phyloP scores from a whole-genome alignment of 2,888 invertebrate genomes.

The Xylota segnis region DNA sequence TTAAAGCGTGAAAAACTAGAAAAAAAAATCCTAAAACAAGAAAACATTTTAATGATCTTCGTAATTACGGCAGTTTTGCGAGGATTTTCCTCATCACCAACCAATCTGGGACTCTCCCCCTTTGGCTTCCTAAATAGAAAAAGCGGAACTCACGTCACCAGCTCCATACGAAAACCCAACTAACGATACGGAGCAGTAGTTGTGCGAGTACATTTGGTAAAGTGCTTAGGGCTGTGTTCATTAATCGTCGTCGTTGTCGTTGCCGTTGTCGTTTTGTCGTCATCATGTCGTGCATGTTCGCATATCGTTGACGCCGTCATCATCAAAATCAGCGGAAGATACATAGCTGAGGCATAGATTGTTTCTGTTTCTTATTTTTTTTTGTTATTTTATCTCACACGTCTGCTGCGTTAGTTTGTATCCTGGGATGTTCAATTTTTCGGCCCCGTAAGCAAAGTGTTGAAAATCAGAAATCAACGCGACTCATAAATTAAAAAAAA shows the following conservation, averaged over 20 bases:
- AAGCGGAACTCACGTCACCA: slow-evolving; percentile 24
- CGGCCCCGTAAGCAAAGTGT: slow-evolving; percentile 33
- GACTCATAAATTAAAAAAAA: slow-evolving; percentile 55
- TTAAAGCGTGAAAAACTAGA: slow-evolving; percentile 61
- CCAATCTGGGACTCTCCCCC: slow-evolving; percentile 32
- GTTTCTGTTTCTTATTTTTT: slow-evolving; percentile 30
- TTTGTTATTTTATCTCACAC: background rate
- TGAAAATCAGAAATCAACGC: slow-evolving; percentile 68
- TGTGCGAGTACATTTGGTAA: slow-evolving; percentile 45
- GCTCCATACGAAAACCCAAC: slow-evolving; percentile 43
- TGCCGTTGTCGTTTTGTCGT: slow-evolving; percentile 46
- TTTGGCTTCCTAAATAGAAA: background rate
- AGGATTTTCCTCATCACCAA: slow-evolving; percentile 71
- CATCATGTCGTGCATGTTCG: slow-evolving; percentile 36
- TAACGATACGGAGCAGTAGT: slow-evolving; percentile 39
- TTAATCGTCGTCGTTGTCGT: slow-evolving; percentile 60
- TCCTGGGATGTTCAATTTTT: slow-evolving; percentile 46
- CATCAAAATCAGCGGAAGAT: slow-evolving; percentile 68
- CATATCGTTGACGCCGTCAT: slow-evolving; percentile 30
- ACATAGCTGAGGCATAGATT: slow-evolving; percentile 39
- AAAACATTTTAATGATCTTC: slow-evolving; percentile 75
- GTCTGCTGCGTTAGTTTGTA: slow-evolving; percentile 11
- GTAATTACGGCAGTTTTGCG: slow-evolving; percentile 73
- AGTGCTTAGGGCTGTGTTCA: slow-evolving; percentile 73
- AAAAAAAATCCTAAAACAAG: background rate